A percentile compares a stretch with the other conserved stretches of the same genome.
Conservation (phyloP, 2,888 invertebrate species). For the Xylocampa areola region DNA sequence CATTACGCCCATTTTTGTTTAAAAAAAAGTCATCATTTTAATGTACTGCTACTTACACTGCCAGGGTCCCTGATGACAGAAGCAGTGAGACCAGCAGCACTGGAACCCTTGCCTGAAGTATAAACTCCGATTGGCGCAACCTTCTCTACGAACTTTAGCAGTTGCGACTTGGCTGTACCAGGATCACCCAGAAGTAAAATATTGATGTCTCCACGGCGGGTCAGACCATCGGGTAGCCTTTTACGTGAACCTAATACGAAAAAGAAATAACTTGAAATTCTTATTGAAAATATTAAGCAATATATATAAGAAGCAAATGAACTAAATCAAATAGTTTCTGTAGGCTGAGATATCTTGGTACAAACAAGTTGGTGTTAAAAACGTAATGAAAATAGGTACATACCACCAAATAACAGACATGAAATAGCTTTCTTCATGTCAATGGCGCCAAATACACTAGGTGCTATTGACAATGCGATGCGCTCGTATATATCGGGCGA, state of each 20-base stretch:
- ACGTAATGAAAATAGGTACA: conserved; percentile 10
- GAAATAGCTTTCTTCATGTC: conserved; percentile 99
- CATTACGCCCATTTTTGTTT: too few relatives aligned
- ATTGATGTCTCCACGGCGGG: conserved; percentile 99
- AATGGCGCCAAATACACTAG: conserved; percentile 97
- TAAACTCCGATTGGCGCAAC: conserved; percentile 98
- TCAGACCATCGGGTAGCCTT: conserved; percentile 97
- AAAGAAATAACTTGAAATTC: background rate
- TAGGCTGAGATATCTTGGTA: too few relatives aligned
- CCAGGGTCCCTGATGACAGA: conserved; percentile 98
- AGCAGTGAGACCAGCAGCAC: conserved; percentile 99
- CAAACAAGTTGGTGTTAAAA: too few relatives aligned
- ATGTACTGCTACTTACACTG: conserved; percentile 91
- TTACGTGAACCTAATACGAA: conserved; percentile 92
- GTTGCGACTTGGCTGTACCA: conserved; percentile 99
- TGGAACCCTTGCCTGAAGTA: conserved; percentile 99
- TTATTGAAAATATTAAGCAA: too few relatives aligned
- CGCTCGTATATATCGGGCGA: conserved; percentile 96
- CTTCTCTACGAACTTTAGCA: conserved; percentile 98
- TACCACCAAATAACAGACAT: conserved; percentile 97
- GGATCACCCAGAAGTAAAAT: conserved; percentile 98
- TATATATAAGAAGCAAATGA: too few relatives aligned
- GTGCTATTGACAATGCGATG: conserved; percentile 97
- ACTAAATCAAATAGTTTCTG: too few relatives aligned
- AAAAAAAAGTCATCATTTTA: background rate